Evolutionary conservation across 1,140 invertebrate species (phyloP), one percentile per base, ranked within the genome.

Genomic region (Ctenoplectra terminalis): DNA sequence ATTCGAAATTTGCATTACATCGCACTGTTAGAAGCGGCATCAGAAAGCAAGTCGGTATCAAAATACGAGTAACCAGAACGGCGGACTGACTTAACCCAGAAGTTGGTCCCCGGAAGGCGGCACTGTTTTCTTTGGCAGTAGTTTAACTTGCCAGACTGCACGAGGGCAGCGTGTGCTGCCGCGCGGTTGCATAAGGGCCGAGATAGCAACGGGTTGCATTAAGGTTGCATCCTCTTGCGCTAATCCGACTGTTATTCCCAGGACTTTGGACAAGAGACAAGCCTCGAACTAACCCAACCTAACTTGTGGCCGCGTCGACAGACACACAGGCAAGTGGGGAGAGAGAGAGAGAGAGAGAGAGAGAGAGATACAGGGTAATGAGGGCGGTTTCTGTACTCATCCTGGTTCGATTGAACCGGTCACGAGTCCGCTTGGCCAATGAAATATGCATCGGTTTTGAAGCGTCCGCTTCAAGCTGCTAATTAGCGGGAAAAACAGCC

Each of bases 241-340:
- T 87, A 87, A 87, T 87, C 85, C 84, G 56, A 71, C 84, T 86
- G 85, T 86, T 86, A 86, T 87, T 85, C 83, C 72, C 74, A 54
- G 64, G 84, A 87, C 85, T 87, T 80, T 87, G 78, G 84, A 82
- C 80, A 48, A 48, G 69, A 63, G 63, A 74, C 83, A 63, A 74
- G 58, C 67, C 84, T 79, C 74, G 84, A 86, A 82, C 67, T 60
- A 61, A 74, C 83, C 60, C 46, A 52, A 71, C 60, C 75, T 29
- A 26, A 31, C 64, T 60, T n/a, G 43, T 1, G 63, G 17, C 58
- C 11, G 17, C 26, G 37, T 52, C 17, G 34, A 37, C 26, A 34
- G 56, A 58, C 15, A n/a, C 13, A 56, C n/a, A n/a, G 23, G 17
- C 3, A 23, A 15, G 37, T 11, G n/a, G 29, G 0, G 9, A 8